Evolutionary conservation across 2,797 vertebrate species (phyloP), one percentile per base, ranked within the genome.

Genomic region (Epinephelus awoara): DNA sequence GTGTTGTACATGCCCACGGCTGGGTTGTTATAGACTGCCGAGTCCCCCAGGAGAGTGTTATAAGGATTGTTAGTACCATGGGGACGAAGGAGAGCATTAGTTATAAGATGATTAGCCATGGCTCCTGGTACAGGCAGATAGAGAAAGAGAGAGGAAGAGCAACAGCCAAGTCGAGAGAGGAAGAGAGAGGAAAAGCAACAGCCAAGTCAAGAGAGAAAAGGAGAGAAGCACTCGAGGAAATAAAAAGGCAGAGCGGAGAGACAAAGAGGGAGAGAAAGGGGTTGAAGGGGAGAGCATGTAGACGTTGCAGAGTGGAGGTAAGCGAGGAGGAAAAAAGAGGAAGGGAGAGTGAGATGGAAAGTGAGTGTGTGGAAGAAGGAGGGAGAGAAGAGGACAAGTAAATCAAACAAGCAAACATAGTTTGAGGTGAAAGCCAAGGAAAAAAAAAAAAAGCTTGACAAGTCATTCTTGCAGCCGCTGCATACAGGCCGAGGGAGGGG

Each of bases 31-130:
- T 97, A 99, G 96, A 98, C 98, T 92, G 98, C 98, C 83, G 97
- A 97, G 95, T 99, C 98, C 96, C 98, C 98, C 94, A 99, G 97
- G 96, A 99, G 97, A 96, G 98, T 98, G 96, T 99, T 99, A 99
- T 99, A 99, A 94, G 98, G 98, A 96, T 99, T 98, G 97, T 99
- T 99, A 99, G 98, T 98, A 96, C 97, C 98, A 97, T 99, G 98
- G 96, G 98, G 97, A 98, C 98, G 98, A 96, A 99, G 98, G 94
- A 99, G 97, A 96, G 98, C 97, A 97, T 98, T 99, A 97, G 98
- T 99, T 98, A 99, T 98, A 97, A 99, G 98, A 97, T 99, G 98
- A 95, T 99, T 99, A 98, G 98, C 98, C 98, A 99, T 98, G 96
- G 97, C 96, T 96, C 98, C 98, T 99, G 97, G 96, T 98, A 96